Base-by-base conservation (phyloP, 2,888 invertebrate species). In the Strigamia transsilvanica region DNA sequence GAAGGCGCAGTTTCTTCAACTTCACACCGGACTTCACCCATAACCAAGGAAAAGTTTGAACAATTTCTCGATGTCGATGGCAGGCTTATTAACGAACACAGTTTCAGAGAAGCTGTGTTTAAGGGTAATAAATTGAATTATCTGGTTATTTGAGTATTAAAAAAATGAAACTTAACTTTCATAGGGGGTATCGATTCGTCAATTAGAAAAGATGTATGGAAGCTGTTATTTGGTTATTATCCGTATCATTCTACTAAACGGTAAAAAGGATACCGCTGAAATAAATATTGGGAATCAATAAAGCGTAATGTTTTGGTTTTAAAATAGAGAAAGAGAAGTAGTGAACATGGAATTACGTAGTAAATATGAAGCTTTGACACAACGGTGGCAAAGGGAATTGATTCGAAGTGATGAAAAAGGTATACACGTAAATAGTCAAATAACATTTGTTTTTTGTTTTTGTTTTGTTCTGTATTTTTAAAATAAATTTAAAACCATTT, bases 171-270 rank as follows among this genome's bases (percentile, higher is more conserved):
- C 51, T 6, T 56, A 18, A n/a, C 21, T 80, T 1, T 80, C 23
- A 3, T 15, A 80, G 80, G 80, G n/a, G 56, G 80, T 27, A 56
- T 80, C 4, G 32, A 56, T 27, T 15, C 46, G 10, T 23, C 23
- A 3, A 80, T 80, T 27, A 46, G 80, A 32, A 23, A 46, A 80
- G 56, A 46, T n/a, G 80, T 56, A 15, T 80, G 80, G 80, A 80
- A 80, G 18, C 32, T 56, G 9, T 15, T 80, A 56, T 80, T 80
- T 80, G 80, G 80, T 56, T 80, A 80, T 51, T 56, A 56, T 80
- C 27, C 46, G 13, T 46, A 56, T 15, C 46, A 46, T 56, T 27
- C 27, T 27, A 56, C 80, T 6, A 80, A 27, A 80, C 13, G 56
- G 80, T 80, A 80, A 27, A 15, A 32, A 56, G 23, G n/a, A n/a